These are phyloP conservation scores for Cygnus atratus DNA, from an alignment of 2,113 vertebrate genomes.

Conservation along the genomic window DNA sequence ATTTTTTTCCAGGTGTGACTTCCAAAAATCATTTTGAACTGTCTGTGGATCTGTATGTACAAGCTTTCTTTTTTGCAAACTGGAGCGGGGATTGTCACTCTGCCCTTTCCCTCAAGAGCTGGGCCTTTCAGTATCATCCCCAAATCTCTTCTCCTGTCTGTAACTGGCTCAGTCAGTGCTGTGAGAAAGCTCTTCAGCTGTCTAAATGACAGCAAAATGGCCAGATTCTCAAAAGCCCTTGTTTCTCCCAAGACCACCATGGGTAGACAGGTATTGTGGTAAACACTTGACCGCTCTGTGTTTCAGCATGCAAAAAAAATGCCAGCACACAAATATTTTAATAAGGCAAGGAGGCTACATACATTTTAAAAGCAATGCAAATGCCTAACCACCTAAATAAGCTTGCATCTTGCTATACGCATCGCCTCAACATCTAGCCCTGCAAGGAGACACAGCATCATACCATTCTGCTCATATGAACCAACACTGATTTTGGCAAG, in stretches of 20 bases:
- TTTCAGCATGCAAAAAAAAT: background rate
- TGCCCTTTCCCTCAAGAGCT: background rate
- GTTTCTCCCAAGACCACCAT: background rate
- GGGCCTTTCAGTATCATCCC: background rate
- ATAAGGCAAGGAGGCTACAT: background rate
- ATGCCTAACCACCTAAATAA: background rate
- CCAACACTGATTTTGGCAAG: background rate
- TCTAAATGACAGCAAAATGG: background rate
- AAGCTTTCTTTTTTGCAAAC: background rate
- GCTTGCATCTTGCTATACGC: background rate
- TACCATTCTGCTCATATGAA: background rate
- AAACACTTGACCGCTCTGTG: background rate
- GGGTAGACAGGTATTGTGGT: background rate
- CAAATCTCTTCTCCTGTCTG: background rate
- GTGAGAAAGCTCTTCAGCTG: accelerated
- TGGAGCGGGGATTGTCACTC: background rate
- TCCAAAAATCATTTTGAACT: background rate
- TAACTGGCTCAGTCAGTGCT: background rate
- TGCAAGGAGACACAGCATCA: accelerated
- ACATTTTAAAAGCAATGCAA: background rate
- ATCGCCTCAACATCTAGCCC: background rate
- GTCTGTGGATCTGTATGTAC: background rate
- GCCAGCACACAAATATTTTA: background rate
- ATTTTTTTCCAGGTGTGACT: background rate
- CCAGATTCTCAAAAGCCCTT: background rate